Evolutionary conservation across 1,140 invertebrate species (phyloP).

Genomic region (Lycorma delicatula): DNA sequence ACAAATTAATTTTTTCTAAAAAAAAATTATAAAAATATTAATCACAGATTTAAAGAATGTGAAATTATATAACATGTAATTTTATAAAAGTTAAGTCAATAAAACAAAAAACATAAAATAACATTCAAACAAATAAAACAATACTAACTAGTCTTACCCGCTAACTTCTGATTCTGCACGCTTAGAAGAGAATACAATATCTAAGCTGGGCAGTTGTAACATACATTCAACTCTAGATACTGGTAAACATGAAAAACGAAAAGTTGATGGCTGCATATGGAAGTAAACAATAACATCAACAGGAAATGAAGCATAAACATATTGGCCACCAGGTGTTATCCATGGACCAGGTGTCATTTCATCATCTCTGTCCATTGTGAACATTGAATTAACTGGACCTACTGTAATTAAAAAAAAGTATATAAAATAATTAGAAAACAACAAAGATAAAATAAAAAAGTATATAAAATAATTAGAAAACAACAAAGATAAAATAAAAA

Average conservation of each 20-base stretch:
- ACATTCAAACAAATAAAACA: too few species aligned
- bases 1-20: too few species aligned
- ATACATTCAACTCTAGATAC: slow-evolving; percentile 94
- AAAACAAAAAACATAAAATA: not conserved
- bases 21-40: too few species aligned
- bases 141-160: too few species aligned
- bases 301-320: slow-evolving; percentile 88
- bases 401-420: not conserved
- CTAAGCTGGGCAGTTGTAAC: slow-evolving; percentile 88
- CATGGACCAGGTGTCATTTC: slow-evolving; percentile 21
- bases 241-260: slow-evolving; percentile 91
- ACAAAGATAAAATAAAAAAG: not conserved
- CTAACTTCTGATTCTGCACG: slow-evolving; percentile 54
- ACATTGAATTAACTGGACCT: slow-evolving; percentile 32
- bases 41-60: too few species aligned
- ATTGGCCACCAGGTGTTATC: slow-evolving; percentile 55
- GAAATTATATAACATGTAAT: not conserved
- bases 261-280: slow-evolving; percentile 94
- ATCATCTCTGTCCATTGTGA: slow-evolving; percentile 35
- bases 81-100: not conserved
- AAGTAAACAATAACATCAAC: slow-evolving; percentile 99
- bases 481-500: not conserved
- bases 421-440: not conserved
- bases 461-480: not conserved
- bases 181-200: slow-evolving; percentile 75